phyloP scores from a whole-genome alignment of 1,140 invertebrate species.

The Planococcus citri region DNA sequence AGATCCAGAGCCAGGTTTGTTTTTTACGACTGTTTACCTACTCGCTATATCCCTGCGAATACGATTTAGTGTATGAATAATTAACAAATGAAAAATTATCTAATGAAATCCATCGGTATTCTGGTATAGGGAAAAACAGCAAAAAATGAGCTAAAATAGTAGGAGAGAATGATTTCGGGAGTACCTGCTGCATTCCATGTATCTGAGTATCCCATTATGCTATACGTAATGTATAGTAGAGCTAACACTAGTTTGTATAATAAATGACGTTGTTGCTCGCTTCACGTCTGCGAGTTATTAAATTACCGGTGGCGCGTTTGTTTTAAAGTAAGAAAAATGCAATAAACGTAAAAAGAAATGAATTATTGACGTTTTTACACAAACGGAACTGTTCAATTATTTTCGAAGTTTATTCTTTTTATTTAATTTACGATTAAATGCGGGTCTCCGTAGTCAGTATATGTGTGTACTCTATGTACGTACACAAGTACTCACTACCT shows the following conservation, averaged over 20 bases:
- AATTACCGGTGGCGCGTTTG: slow-evolving; percentile 1
- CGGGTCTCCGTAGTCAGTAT: neutral
- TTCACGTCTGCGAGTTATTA: slow-evolving; percentile 2
- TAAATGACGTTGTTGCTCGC: neutral
- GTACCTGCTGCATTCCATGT: too few relatives aligned
- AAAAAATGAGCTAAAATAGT: neutral
- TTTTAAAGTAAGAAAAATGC: neutral
- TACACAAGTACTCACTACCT: too few relatives aligned
- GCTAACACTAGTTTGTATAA: slow-evolving; percentile 8
- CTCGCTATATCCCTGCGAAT: too few relatives aligned
- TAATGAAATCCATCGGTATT: neutral
- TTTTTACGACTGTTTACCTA: too few relatives aligned
- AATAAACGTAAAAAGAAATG: neutral
- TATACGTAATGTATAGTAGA: too few relatives aligned
- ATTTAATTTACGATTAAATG: slow-evolving; percentile 8
- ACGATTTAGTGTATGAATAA: neutral
- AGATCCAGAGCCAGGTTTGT: too few relatives aligned
- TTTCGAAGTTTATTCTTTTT: neutral
- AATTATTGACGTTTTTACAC: neutral
- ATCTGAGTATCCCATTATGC: too few relatives aligned
- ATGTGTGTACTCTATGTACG: too few relatives aligned
- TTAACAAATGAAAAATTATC: slow-evolving; percentile 8
- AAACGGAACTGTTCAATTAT: neutral
- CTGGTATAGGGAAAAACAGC: neutral
- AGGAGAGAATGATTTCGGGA: neutral